Conservation (phyloP, 2,797 vertebrate genomes). For the Cossypha polioptera region DNA sequence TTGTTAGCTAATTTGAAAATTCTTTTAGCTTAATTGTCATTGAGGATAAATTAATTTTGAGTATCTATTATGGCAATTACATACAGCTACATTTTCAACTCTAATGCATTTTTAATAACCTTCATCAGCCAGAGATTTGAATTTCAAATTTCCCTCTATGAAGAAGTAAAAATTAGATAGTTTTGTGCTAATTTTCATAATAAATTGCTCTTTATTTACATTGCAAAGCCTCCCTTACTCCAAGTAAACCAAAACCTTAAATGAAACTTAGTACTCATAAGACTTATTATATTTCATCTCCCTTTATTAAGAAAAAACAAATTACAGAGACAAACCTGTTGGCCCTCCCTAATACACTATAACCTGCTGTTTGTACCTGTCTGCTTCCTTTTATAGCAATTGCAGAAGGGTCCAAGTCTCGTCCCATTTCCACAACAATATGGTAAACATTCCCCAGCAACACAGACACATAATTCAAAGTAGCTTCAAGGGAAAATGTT, state of each 20-base stretch:
- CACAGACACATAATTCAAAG: background rate
- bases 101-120: conserved; percentile 79
- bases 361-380: background rate
- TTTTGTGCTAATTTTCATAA: conserved; percentile 61
- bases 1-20: conserved; percentile 70
- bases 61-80: conserved; percentile 72
- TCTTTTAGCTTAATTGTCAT: conserved; percentile 64
- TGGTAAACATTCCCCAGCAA: background rate
- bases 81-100: conserved; percentile 69
- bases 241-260: conserved; percentile 60
- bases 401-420: fast-evolving
- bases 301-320: conserved; percentile 1
- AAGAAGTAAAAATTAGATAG: conserved; percentile 59
- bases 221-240: conserved; percentile 29
- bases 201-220: conserved; percentile 61
- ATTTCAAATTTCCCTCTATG: conserved; percentile 72
- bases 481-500: background rate
- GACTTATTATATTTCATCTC: background rate
- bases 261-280: conserved; percentile 29
- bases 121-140: conserved; percentile 72
- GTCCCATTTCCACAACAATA: background rate
- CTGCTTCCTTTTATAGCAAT: background rate
- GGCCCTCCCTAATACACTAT: background rate
- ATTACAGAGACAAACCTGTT: conserved; percentile 6
- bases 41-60: conserved; percentile 74